These are phyloP conservation scores for Homarus gammarus DNA, from an alignment of 2,888 invertebrate species.

Conservation along the genomic window DNA sequence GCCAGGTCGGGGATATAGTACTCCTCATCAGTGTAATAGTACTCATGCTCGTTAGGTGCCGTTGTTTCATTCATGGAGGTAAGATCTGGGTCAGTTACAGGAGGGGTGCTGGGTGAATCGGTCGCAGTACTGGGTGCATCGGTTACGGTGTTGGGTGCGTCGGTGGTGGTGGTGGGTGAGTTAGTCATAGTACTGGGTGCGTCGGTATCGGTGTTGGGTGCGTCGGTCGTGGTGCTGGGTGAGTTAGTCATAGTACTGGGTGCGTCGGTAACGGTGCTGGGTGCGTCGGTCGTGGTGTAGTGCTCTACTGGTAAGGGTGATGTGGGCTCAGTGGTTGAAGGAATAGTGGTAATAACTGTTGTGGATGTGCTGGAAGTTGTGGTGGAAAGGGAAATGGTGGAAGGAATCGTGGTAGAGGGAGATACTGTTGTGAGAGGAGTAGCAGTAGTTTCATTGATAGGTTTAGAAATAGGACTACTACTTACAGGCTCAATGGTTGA, in stretches of 20 bases:
- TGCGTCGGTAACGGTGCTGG: neutral
- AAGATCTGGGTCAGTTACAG: neutral
- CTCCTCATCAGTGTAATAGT: conserved; percentile 51
- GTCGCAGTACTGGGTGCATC: neutral
- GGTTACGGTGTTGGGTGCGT: neutral
- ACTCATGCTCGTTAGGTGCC: conserved; percentile 53
- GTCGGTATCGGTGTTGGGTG: neutral
- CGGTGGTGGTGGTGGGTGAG: neutral
- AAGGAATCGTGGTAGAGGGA: neutral
- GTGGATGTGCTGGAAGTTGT: conserved; percentile 7
- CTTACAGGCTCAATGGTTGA: neutral
- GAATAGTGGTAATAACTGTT: neutral
- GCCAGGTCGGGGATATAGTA: conserved; percentile 31
- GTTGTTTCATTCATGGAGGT: neutral
- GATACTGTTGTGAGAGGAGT: neutral
- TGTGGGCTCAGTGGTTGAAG: neutral
- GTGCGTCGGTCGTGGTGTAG: neutral
- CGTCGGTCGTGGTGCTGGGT: conserved; percentile 6
- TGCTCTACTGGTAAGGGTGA: neutral
- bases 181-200: neutral
- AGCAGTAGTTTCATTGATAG: neutral
- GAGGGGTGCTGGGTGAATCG: neutral
- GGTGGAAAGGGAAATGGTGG: conserved; percentile 7
- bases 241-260: neutral
- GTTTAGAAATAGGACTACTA: neutral